A percentile compares a stretch with the other conserved stretches of the same genome.
phyloP scores from a whole-genome alignment of 30 jellyfish, hydroid and myxozoan genomes.

The Nemopilema nomurai region DNA sequence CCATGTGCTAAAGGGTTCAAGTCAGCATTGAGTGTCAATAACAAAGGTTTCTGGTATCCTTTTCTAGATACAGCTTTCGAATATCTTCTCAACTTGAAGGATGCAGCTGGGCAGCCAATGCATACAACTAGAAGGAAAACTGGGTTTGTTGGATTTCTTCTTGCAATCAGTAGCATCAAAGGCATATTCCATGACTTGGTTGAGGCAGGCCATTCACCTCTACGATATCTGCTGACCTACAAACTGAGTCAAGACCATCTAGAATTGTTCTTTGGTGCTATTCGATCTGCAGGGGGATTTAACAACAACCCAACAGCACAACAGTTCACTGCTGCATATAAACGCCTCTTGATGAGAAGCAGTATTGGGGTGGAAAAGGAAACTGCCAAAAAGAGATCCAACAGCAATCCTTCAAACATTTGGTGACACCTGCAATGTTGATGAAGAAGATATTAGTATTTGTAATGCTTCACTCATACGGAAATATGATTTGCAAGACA shows the following conservation, averaged over 20 bases:
- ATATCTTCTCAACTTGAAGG: constrained; percentile 37
- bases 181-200: constrained; percentile 63
- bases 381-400: constrained; percentile 54
- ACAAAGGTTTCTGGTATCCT: constrained; percentile 59
- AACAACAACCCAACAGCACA: constrained; percentile 78
- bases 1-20: constrained; percentile 79
- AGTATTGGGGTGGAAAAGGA: constrained; percentile 59
- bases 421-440: constrained; percentile 51
- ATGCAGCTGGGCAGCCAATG: constrained; percentile 54
- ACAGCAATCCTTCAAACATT: constrained; percentile 47
- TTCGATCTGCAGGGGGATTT: constrained; percentile 66
- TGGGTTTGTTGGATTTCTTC: constrained; percentile 83
- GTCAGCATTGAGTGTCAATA: constrained; percentile 53
- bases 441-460: constrained; percentile 24
- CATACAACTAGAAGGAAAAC: constrained; percentile 49
- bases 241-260: constrained; percentile 75
- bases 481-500: constrained; percentile 45
- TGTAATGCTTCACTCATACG: constrained; percentile 48
- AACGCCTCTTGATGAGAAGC: constrained; percentile 59
- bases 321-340: constrained; percentile 42
- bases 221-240: constrained; percentile 55
- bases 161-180: constrained; percentile 55
- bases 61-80: constrained; percentile 37
- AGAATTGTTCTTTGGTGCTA: constrained; percentile 73
- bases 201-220: constrained; percentile 46